Conservation (phyloP, 1,140 invertebrate species). For the Oedothorax gibbosus region DNA sequence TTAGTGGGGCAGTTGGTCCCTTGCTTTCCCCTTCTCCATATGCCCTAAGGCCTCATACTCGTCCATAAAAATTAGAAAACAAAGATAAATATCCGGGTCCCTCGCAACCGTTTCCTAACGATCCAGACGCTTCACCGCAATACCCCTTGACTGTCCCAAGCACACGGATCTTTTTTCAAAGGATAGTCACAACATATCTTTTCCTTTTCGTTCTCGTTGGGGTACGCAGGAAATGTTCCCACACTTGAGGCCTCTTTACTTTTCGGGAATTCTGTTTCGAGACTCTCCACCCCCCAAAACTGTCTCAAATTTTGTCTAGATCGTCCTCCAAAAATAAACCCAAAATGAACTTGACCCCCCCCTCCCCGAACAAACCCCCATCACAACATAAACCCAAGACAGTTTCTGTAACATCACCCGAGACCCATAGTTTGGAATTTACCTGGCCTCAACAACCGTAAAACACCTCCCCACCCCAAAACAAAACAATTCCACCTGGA, state of each 20-base stretch:
- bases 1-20: background rate
- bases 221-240: background rate
- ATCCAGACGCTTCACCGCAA: background rate
- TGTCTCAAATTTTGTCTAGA: background rate
- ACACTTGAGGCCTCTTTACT: background rate
- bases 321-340: background rate
- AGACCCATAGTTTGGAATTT: background rate
- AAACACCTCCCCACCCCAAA: background rate
- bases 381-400: background rate
- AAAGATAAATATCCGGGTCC: background rate
- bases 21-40: background rate
- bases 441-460: background rate
- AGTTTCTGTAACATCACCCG: background rate
- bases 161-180: background rate
- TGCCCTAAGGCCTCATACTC: constrained; percentile 12
- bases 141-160: background rate
- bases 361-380: background rate
- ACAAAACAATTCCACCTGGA: constrained; percentile 6
- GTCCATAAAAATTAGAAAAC: background rate
- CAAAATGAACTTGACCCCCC: background rate
- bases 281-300: background rate
- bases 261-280: background rate
- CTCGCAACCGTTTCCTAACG: background rate
- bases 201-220: background rate
- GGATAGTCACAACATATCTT: background rate